phyloP scores from a whole-genome alignment of 1,140 invertebrate species.

The Pachypeltis micranthus region DNA sequence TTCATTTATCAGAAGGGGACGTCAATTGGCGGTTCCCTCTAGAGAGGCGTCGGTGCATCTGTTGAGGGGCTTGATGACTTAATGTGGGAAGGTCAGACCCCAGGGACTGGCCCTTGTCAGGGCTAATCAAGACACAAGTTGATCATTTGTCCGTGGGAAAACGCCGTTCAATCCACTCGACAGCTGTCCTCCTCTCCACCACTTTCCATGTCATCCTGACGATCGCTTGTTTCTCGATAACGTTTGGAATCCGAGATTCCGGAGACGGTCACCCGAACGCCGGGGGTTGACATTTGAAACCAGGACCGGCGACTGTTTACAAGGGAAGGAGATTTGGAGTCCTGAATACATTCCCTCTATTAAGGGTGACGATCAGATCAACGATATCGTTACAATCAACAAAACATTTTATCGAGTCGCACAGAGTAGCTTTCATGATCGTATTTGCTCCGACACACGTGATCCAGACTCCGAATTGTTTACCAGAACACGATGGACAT shows the following conservation, averaged over 20 bases:
- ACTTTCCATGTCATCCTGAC: too few species aligned
- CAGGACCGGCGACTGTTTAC: background rate
- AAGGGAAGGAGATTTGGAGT: background rate
- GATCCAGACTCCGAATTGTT: too few species aligned
- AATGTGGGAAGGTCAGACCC: slow-evolving; percentile 5
- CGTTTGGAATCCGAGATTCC: background rate
- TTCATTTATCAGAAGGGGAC: background rate
- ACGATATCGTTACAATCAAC: too few species aligned
- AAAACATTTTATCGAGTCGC: too few species aligned
- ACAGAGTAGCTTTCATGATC: too few species aligned
- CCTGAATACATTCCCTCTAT: too few species aligned
- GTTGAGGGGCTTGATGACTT: slow-evolving; percentile 2
- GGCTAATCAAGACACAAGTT: slow-evolving; percentile 4
- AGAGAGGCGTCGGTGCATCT: slow-evolving; percentile 1
- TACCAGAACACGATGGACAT: too few species aligned
- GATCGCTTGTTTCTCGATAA: too few species aligned
- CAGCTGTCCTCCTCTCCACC: background rate
- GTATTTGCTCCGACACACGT: too few species aligned
- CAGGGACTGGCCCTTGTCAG: background rate
- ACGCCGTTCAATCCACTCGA: background rate
- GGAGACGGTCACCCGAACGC: background rate
- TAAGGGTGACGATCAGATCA: too few species aligned
- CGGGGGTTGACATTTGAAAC: background rate
- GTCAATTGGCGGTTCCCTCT: background rate
- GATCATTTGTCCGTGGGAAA: background rate